Percentiles rank a stretch among this genome's conserved stretches.
These are phyloP conservation scores for Benitochromis conjunctus DNA, from an alignment of 2,113 vertebrate species.

Conservation along the genomic window DNA sequence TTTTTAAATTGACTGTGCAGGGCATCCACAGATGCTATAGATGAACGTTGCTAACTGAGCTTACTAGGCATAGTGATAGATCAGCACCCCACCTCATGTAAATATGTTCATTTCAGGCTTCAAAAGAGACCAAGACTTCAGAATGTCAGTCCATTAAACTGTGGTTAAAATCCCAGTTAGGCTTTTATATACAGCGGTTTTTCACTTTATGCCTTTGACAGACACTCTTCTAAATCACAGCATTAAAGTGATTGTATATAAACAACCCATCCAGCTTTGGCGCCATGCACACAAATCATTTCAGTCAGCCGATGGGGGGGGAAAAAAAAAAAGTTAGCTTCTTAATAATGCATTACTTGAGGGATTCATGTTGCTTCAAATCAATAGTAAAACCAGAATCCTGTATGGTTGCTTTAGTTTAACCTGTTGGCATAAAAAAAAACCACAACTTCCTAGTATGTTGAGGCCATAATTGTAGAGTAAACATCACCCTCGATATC, in stretches of 20 bases:
- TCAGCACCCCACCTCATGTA: background rate
- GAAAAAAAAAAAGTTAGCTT: background rate
- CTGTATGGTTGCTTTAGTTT: background rate
- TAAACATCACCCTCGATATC: background rate
- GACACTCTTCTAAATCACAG: background rate
- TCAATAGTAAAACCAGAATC: background rate
- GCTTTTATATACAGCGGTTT: background rate
- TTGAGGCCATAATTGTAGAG: background rate
- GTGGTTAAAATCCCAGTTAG: background rate
- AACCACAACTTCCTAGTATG: background rate
- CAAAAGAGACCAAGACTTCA: background rate
- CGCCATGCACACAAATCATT: background rate
- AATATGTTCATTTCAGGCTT: background rate
- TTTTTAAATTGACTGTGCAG: background rate
- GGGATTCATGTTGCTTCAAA: background rate
- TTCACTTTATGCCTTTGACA: background rate
- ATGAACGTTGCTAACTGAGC: background rate
- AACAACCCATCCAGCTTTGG: background rate
- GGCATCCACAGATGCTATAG: background rate
- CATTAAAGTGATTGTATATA: background rate
- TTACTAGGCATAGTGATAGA: background rate
- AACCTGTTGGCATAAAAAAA: background rate
- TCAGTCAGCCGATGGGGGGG: background rate
- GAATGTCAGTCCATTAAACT: background rate
- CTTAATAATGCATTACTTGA: background rate